phyloP scores from a whole-genome alignment of 2,113 vertebrate species.

The Cephalopholis sonnerati region DNA sequence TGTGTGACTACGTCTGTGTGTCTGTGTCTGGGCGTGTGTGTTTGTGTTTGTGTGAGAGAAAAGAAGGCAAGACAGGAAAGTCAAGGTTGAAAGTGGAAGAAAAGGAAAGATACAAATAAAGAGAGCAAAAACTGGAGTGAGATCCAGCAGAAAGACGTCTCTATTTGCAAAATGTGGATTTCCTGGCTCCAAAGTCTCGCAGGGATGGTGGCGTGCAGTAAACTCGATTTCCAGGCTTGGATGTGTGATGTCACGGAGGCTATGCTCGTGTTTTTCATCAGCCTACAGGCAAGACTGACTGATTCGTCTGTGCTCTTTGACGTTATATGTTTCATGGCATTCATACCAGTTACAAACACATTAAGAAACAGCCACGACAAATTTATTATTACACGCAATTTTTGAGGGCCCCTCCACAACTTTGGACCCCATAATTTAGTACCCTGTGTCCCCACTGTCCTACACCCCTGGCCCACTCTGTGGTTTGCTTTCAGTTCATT shows the following conservation, averaged over 20 bases:
- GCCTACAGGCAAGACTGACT: neutral
- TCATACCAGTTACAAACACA: neutral
- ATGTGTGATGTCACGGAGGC: neutral
- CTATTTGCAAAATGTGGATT: too few species aligned
- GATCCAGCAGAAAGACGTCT: neutral
- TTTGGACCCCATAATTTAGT: too few species aligned
- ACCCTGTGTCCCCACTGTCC: too few species aligned
- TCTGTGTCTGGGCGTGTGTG: slow-evolving; percentile 43
- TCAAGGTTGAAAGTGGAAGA: too few species aligned
- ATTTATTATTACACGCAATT: too few species aligned
- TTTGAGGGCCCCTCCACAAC: too few species aligned
- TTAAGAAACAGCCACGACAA: neutral
- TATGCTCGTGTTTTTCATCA: neutral
- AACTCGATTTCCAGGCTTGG: neutral
- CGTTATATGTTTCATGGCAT: neutral
- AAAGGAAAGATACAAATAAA: neutral
- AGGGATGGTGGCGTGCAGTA: neutral
- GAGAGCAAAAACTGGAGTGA: neutral
- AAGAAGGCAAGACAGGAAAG: neutral
- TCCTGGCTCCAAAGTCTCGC: neutral
- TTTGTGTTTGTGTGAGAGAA: neutral
- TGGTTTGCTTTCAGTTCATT: neutral
- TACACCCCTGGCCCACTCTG: neutral
- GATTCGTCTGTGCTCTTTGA: neutral
- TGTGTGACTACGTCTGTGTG: slow-evolving; percentile 7